Evolutionary conservation across 2,888 invertebrate genomes (phyloP).

Genomic region (Cryptocephalus primarius): DNA sequence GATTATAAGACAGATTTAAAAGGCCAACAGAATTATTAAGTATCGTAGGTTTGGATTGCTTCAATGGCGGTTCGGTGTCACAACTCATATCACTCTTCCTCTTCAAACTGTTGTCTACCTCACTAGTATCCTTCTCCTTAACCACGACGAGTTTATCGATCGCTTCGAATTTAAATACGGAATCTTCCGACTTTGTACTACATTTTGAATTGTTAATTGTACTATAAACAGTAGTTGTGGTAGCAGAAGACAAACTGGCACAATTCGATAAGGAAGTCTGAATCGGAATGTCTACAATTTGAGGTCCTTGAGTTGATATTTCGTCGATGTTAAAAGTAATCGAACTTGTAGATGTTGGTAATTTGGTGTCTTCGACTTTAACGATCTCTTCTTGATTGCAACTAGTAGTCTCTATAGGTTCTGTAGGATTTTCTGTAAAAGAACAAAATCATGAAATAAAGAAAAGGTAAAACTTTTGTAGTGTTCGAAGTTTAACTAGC

Average conservation of each 20-base stretch:
- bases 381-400: too few relatives aligned
- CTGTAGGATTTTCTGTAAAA: too few relatives aligned
- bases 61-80: conserved; percentile 18
- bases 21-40: conserved; percentile 29
- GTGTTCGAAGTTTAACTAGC: too few relatives aligned
- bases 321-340: neutral
- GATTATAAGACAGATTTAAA: conserved; percentile 33
- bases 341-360: neutral
- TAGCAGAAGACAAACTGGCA: conserved; percentile 12
- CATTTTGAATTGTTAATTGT: conserved; percentile 25
- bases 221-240: conserved; percentile 26
- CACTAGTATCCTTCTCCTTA: neutral
- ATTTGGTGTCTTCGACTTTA: too few relatives aligned
- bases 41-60: conserved; percentile 27
- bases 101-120: conserved; percentile 13
- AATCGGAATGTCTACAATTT: neutral
- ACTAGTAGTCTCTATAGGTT: too few relatives aligned
- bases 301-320: neutral
- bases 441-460: too few relatives aligned
- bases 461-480: too few relatives aligned
- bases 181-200: conserved; percentile 18
- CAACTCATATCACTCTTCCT: conserved; percentile 12
- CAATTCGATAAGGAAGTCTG: neutral
- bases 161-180: neutral
- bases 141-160: neutral